Base-by-base conservation (phyloP, 2,113 vertebrate genomes). In the Brachirus orientalis region DNA sequence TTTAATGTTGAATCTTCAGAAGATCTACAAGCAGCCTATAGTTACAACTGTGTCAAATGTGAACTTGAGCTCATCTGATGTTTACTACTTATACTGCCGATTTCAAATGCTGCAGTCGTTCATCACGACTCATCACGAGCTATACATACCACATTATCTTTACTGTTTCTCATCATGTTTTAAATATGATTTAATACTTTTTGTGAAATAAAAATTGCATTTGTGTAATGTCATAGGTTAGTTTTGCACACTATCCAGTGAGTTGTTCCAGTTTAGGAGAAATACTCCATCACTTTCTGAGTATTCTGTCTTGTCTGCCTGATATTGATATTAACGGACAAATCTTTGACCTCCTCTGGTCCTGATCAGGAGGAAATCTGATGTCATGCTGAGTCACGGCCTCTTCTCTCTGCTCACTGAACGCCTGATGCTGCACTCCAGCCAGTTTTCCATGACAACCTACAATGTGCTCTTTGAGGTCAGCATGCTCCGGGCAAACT, bases 381-480 rank as follows among this genome's bases (percentile, higher is more conserved):
- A 99, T 92, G 90, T 99, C 68, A 99, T 99, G 98, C 92, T 98
- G 92, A 94, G 94, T 84, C 94, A 97, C 40, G 95, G 96, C 48
- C 94, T 99, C 37, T 99, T 98, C 89, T 97, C 97, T 5, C 91
- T 99, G 88, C 88, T 99, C 73, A 93, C 94, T 3, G 98, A 99
- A 84, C 95, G 98, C 61, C 93, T 99, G 88, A 94, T 96, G 92
- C 95, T 99, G 77, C 94, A 99, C 80, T 93, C 96, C 71, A 94
- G 77, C 84, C 91, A 95, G 85, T 95, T 98, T 91, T 94, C 94
- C 68, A 95, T 98, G 94, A 99, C 97, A 60, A 97, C 95, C 14
- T 99, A 99, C 86, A 99, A 99, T 61, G 96, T 95, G 68, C 93
- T 99, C 0, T 99, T 97, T 86, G 98, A 99, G 97, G 98, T 99